A percentile compares a stretch with the other conserved stretches of the same genome.
Conservation (phyloP, 2,113 vertebrate species). For the Oenanthe oenanthe region DNA sequence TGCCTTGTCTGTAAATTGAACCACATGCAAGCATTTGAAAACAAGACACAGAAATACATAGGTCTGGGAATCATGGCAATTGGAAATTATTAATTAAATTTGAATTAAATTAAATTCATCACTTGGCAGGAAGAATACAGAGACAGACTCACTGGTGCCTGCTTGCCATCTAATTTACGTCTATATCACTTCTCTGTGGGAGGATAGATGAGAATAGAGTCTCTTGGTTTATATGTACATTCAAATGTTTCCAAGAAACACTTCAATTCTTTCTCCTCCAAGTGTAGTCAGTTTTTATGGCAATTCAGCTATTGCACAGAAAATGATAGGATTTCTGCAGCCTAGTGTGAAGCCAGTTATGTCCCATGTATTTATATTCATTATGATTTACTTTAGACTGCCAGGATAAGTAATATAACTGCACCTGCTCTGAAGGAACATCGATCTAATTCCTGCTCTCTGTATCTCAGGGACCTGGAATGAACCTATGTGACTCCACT, state of each 20-base stretch:
- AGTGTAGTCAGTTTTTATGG: not conserved
- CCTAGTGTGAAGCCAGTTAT: not conserved
- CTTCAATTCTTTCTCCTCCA: not conserved
- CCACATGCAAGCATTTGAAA: not conserved
- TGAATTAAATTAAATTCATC: not conserved
- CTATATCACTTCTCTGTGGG: not conserved
- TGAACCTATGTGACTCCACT: not conserved
- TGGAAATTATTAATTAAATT: not conserved
- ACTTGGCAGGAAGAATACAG: not conserved
- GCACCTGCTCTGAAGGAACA: not conserved
- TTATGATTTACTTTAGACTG: not conserved
- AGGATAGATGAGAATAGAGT: not conserved
- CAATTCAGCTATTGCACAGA: not conserved
- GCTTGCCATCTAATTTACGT: constrained; percentile 6
- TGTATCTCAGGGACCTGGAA: not conserved
- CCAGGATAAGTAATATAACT: not conserved
- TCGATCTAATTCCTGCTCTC: not conserved
- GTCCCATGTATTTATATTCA: not conserved
- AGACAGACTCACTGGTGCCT: not conserved
- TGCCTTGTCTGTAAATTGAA: not conserved
- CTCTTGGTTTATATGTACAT: not conserved
- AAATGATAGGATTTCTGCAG: not conserved
- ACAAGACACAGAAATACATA: not conserved
- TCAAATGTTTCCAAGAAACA: not conserved
- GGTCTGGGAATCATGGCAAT: not conserved